Percentiles rank a stretch among this genome's conserved stretches.
Conservation (phyloP, 2,113 vertebrate genomes). For the Calyptomena viridis region DNA sequence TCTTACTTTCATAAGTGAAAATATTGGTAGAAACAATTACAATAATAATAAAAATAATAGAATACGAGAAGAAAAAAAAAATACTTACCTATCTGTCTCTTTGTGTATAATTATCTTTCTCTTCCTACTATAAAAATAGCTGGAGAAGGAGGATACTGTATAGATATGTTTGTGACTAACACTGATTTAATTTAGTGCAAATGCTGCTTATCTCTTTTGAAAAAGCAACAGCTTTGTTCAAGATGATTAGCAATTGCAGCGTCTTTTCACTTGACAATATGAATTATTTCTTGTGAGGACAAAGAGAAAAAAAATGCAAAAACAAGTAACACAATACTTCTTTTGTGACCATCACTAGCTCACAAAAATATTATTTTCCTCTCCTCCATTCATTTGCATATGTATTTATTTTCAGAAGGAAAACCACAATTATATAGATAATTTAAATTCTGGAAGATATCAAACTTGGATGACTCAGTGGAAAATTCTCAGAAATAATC, state of each 20-base stretch:
- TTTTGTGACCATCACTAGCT: background rate
- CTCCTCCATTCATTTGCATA: background rate
- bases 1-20: background rate
- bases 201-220: background rate
- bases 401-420: slow-evolving; percentile 1
- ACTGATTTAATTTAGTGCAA: background rate
- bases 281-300: background rate
- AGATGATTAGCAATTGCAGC: background rate
- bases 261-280: background rate
- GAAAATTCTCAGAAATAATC: slow-evolving; percentile 26
- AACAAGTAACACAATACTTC: background rate
- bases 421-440: background rate
- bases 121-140: background rate
- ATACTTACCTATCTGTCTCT: background rate
- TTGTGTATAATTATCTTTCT: background rate
- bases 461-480: slow-evolving; percentile 12
- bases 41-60: background rate
- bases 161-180: background rate
- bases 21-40: background rate
- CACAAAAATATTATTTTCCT: background rate
- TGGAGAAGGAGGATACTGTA: background rate
- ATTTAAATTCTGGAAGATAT: background rate
- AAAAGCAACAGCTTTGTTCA: background rate
- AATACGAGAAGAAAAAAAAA: background rate
- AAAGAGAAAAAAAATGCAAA: background rate